A percentile compares a stretch with the other conserved stretches of the same genome.
Evolutionary conservation across 2,797 vertebrate genomes (phyloP).

Genomic region (Anas acuta): DNA sequence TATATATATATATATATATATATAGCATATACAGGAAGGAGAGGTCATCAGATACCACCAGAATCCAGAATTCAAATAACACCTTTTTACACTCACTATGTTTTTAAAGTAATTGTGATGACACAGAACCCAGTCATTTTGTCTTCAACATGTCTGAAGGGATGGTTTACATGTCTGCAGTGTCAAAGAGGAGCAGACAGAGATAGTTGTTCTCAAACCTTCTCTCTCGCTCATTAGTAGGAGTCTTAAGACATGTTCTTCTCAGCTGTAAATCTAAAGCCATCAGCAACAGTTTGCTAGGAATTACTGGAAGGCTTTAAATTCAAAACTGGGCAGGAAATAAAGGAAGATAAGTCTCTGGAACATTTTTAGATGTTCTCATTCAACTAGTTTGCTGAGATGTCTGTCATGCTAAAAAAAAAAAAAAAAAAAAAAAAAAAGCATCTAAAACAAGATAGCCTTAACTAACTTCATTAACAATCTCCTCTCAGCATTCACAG

Average conservation of each 20-base stretch:
- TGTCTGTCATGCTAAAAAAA: neutral
- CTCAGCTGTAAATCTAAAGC: neutral
- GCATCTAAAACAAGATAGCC: neutral
- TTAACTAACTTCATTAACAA: neutral
- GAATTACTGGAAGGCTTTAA: neutral
- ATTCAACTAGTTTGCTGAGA: neutral
- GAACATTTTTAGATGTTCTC: neutral
- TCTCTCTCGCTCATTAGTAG: neutral
- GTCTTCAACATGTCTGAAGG: neutral
- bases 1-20: too few species aligned
- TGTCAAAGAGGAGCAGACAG: neutral
- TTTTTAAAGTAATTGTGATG: neutral
- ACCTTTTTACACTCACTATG: neutral
- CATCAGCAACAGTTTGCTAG: neutral
- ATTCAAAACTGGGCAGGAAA: neutral
- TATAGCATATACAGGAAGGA: too few species aligned
- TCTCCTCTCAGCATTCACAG: neutral
- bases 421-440: neutral
- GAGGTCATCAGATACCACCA: neutral
- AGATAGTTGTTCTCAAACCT: neutral
- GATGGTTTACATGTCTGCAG: fast-evolving
- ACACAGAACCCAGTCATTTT: neutral
- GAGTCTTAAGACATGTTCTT: neutral
- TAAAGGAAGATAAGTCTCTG: neutral
- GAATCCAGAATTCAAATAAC: neutral